Evolutionary conservation across 2,797 vertebrate species (phyloP), one percentile per base, ranked within the genome.

Genomic region (Muscicapa comitata): DNA sequence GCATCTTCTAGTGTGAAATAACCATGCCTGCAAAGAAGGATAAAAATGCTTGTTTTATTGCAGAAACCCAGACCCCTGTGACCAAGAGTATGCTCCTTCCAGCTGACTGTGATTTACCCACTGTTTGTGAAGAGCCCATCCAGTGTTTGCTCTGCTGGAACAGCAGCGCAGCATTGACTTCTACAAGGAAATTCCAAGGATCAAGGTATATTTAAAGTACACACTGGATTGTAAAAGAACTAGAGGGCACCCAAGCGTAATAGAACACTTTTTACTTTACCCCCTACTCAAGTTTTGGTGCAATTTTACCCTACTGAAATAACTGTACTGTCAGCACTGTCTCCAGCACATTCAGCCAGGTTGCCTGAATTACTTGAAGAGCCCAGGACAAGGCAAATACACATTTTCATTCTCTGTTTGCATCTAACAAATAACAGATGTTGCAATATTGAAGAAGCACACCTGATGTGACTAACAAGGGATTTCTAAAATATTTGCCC

Each of bases 381-480:
- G 53, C 76, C 65, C 59, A 82, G 88, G 84, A 85, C 57, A 78
- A 87, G 67, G 55, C 87, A 97, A 94, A 95, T 75, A 63, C 53
- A 47, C 57, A 8, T 8, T 95, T 81, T 85, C 67, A 66, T 89
- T 88, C 86, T 48, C 92, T 57, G 58, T 88, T 94, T 94, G 74
- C 80, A 77, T 71, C 73, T 93, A 94, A 86, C 88, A 97, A 95
- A 87, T 92, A 96, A 90, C 93, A 97, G 90, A 81, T 93, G 80
- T 88, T 86, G 26, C 70, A 45, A 43, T 75, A 59, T n/a, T 79
- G 82, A 92, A 94, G 93, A 66, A 9, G 4, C 54, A 89, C 42
- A 96, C 70, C 95, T 96, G 78, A 96, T 88, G 62, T 61, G 61
- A 87, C 66, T 88, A 85, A 89, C 65, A 91, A 94, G 93, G 65